phyloP scores from a whole-genome alignment of 2,888 invertebrate species.

The Cantharis flavilabris region DNA sequence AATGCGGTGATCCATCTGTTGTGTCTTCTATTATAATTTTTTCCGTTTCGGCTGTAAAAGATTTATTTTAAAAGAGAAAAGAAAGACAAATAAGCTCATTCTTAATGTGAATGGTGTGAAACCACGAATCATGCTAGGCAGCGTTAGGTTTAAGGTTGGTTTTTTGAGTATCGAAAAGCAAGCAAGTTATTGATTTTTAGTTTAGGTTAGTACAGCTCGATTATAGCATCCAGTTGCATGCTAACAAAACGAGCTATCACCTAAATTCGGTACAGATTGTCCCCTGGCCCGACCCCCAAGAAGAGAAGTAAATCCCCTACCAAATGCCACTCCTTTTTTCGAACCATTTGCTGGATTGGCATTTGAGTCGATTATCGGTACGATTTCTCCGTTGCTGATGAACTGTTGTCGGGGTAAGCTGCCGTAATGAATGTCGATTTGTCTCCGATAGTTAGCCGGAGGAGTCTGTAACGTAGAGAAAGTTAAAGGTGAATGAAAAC shows the following conservation, averaged over 20 bases:
- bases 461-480: constrained; percentile 65
- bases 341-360: constrained; percentile 55
- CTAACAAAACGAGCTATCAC: constrained; percentile 58
- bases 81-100: background rate
- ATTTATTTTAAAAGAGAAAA: background rate
- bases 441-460: constrained; percentile 74
- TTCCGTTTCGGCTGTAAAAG: constrained; percentile 65
- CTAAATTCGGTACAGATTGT: constrained; percentile 91
- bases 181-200: constrained; percentile 5
- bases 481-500: background rate
- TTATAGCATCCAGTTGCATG: constrained; percentile 31
- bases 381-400: constrained; percentile 52
- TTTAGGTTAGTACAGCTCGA: constrained; percentile 31
- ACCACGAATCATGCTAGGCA: background rate
- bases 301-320: constrained; percentile 63
- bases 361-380: constrained; percentile 50
- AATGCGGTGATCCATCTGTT: constrained; percentile 54
- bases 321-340: constrained; percentile 74
- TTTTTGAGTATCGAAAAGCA: background rate
- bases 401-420: constrained; percentile 76
- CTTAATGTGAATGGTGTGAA: background rate
- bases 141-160: background rate
- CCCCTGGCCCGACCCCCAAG: constrained; percentile 71
- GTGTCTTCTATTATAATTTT: constrained; percentile 58
- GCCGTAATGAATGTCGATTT: constrained; percentile 77